phyloP scores from a whole-genome alignment of 2,113 vertebrate genomes.

The Typhlomys cinereus region DNA sequence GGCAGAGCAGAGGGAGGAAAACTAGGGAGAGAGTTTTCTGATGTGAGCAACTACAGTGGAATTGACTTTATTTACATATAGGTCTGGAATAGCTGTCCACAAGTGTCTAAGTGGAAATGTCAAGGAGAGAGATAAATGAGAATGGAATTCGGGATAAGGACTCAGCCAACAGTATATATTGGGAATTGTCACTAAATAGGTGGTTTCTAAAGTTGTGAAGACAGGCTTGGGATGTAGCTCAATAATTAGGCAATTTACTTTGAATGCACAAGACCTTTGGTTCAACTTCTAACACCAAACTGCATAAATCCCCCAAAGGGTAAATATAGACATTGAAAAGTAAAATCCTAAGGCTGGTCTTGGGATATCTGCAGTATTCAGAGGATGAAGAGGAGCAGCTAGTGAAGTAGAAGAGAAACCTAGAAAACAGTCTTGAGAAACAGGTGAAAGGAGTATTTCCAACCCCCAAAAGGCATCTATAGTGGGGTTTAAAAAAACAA shows the following conservation, averaged over 20 bases:
- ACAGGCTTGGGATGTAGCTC: neutral
- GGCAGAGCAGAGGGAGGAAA: neutral
- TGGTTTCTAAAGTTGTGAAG: neutral
- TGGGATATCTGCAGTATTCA: neutral
- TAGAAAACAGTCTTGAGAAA: neutral
- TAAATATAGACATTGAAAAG: neutral
- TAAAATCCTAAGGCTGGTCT: neutral
- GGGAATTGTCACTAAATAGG: neutral
- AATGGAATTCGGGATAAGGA: neutral
- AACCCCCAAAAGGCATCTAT: neutral
- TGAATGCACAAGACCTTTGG: neutral
- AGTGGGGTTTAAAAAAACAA: neutral
- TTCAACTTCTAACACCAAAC: neutral
- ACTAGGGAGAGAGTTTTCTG: neutral
- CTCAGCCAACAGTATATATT: neutral
- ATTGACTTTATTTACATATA: neutral
- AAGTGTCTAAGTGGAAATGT: neutral
- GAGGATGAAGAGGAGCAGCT: neutral
- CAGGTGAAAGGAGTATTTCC: neutral
- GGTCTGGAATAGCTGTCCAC: neutral
- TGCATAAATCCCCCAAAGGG: neutral
- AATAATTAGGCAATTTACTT: neutral
- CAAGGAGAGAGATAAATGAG: neutral
- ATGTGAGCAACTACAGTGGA: neutral
- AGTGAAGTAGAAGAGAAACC: neutral